These are phyloP conservation scores for Proteles cristata DNA, from an alignment of 2,113 vertebrate genomes.

Conservation along the genomic window DNA sequence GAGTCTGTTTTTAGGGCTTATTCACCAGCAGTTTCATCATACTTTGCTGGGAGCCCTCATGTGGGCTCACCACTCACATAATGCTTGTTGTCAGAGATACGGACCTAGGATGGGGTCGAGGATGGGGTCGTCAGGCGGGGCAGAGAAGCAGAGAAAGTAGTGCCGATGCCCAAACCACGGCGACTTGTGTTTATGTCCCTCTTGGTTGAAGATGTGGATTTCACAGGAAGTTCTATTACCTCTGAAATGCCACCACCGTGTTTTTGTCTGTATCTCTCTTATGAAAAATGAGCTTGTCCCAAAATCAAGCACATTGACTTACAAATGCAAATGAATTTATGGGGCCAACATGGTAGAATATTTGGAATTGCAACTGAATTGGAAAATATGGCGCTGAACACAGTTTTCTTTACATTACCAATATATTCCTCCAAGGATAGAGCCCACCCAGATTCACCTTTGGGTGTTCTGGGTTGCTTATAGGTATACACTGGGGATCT, in stretches of 20 bases:
- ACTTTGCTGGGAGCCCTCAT: not conserved
- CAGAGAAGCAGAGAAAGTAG: not conserved
- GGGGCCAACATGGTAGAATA: not conserved
- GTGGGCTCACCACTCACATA: fast-evolving
- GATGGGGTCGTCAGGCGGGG: not conserved
- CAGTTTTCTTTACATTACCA: not conserved
- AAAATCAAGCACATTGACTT: not conserved
- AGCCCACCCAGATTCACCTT: fast-evolving
- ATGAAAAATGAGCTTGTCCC: not conserved
- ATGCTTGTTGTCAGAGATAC: not conserved
- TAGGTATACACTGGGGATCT: not conserved
- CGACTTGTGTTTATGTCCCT: not conserved
- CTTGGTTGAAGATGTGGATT: not conserved
- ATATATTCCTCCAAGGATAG: not conserved
- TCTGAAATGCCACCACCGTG: not conserved
- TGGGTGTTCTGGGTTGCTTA: not conserved
- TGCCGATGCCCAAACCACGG: not conserved
- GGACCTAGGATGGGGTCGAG: not conserved
- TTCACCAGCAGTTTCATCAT: not conserved
- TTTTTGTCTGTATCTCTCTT: not conserved
- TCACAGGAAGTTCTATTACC: not conserved
- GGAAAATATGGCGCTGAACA: not conserved
- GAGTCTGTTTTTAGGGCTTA: not conserved
- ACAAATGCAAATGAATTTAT: not conserved
- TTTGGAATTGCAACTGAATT: not conserved